Evolutionary conservation across 2,113 vertebrate species (phyloP).

Genomic region (Sus scrofa): T2T-Sscrofa CM000816.6:104840501-104841000

Average conservation of each 20-base stretch:
- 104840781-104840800: slow-evolving; percentile 2
- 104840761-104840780: neutral
- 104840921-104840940: neutral
- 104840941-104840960: neutral
- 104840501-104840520: neutral
- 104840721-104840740: neutral
- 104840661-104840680: neutral
- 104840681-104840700: neutral
- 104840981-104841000: neutral
- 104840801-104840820: slow-evolving; percentile 12
- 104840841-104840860: neutral
- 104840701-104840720: neutral
- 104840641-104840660: neutral
- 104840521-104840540: slow-evolving; percentile 50
- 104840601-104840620: neutral
- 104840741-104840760: neutral
- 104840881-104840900: neutral
- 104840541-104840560: neutral
- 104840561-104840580: neutral
- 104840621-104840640: neutral
- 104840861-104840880: neutral
- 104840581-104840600: slow-evolving; percentile 28
- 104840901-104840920: neutral
- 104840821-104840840: neutral
- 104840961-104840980: neutral